Evolutionary conservation across 2,797 vertebrate genomes (phyloP).

Genomic region (Onychomys torridus): DNA sequence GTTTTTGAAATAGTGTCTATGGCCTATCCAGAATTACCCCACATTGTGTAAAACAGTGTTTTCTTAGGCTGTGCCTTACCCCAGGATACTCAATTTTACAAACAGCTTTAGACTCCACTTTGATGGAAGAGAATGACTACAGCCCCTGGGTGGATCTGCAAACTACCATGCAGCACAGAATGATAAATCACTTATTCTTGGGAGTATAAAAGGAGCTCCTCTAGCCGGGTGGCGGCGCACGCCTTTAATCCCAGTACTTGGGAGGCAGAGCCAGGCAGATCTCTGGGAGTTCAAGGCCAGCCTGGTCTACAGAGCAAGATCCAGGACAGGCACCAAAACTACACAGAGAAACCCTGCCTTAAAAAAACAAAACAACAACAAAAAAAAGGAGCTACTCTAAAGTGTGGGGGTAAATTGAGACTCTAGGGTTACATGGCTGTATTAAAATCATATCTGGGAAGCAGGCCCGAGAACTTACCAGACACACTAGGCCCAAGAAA

Average conservation of each 20-base stretch:
- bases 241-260: no score
- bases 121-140: not conserved
- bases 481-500: not conserved
- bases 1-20: not conserved
- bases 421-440: not conserved
- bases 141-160: not conserved
- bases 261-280: no score
- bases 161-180: not conserved
- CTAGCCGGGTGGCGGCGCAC: no score
- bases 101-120: not conserved
- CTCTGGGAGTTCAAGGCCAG: no score
- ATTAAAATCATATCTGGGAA: not conserved
- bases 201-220: not conserved
- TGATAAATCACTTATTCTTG: not conserved
- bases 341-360: no score
- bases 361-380: no score
- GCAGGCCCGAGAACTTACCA: not conserved
- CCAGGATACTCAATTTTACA: not conserved
- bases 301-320: no score
- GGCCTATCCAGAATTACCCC: not conserved
- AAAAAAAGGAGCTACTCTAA: not conserved
- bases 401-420: not conserved
- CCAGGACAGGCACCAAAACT: no score
- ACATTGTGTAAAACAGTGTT: not conserved
- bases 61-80: not conserved